Conservation (phyloP, 2,888 invertebrate genomes). For the Acronicta psi region DNA sequence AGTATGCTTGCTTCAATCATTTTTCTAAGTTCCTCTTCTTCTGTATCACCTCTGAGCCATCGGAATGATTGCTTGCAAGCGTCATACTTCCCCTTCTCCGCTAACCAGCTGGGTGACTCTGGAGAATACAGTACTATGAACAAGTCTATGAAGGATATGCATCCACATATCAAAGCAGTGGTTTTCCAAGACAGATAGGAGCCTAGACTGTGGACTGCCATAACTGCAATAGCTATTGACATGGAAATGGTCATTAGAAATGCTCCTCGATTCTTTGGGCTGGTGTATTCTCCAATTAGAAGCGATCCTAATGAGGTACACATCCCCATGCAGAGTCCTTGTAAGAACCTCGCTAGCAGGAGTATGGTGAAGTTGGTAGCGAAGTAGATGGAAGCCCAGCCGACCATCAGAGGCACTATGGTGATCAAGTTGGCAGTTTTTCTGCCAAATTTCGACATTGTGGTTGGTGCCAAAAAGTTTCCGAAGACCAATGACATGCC, state of each 20-base stretch:
- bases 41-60: slow-evolving; percentile 86
- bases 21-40: slow-evolving; percentile 73
- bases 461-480: slow-evolving; percentile 64
- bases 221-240: slow-evolving; percentile 88
- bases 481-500: slow-evolving; percentile 66
- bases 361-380: slow-evolving; percentile 69
- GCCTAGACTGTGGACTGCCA: slow-evolving; percentile 90
- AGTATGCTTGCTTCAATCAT: slow-evolving; percentile 71
- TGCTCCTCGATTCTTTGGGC: slow-evolving; percentile 89
- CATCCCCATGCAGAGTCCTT: slow-evolving; percentile 87
- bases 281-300: slow-evolving; percentile 87
- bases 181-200: slow-evolving; percentile 87
- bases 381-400: slow-evolving; percentile 83
- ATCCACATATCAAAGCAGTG: slow-evolving; percentile 83
- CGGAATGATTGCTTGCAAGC: slow-evolving; percentile 87
- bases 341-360: slow-evolving; percentile 72
- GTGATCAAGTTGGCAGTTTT: slow-evolving; percentile 79
- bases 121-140: slow-evolving; percentile 79
- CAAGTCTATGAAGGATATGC: slow-evolving; percentile 81
- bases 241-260: slow-evolving; percentile 89
- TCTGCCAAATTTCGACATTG: slow-evolving; percentile 86
- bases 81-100: slow-evolving; percentile 85
- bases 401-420: slow-evolving; percentile 78
- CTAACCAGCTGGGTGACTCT: slow-evolving; percentile 91
- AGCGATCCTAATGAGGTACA: slow-evolving; percentile 82